Conservation (phyloP, 2,113 vertebrate genomes). For the Mormyrus iriodes region DNA sequence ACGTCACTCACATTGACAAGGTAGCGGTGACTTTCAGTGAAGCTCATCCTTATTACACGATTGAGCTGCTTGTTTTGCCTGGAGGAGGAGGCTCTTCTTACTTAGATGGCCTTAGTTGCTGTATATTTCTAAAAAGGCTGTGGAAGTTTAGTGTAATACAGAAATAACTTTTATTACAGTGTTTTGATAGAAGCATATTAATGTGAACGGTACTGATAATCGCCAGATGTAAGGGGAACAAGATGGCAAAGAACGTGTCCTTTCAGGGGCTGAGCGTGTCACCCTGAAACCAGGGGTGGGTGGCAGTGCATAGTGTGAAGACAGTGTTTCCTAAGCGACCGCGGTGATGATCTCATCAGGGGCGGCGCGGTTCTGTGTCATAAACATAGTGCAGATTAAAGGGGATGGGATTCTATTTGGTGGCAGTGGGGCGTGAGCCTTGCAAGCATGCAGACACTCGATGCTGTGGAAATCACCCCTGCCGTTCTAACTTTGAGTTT, state of each 20-base stretch:
- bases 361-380: background rate
- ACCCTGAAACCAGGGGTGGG: background rate
- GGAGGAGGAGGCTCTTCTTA: background rate
- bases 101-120: background rate
- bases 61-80: background rate
- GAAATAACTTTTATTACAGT: background rate
- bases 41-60: background rate
- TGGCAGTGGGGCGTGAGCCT: background rate
- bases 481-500: background rate
- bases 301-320: background rate
- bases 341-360: background rate
- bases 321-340: background rate
- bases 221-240: background rate
- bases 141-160: background rate
- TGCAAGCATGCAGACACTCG: background rate
- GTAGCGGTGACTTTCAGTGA: constrained; percentile 42
- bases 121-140: background rate
- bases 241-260: background rate
- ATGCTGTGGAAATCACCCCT: background rate
- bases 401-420: background rate
- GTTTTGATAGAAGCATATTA: background rate
- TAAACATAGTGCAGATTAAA: background rate
- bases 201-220: background rate
- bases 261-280: background rate
- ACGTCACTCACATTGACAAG: constrained; percentile 81